A percentile compares a stretch with the other conserved stretches of the same genome.
phyloP scores from a whole-genome alignment of 2,888 invertebrate genomes.

The Metopia argyrocephala region DNA sequence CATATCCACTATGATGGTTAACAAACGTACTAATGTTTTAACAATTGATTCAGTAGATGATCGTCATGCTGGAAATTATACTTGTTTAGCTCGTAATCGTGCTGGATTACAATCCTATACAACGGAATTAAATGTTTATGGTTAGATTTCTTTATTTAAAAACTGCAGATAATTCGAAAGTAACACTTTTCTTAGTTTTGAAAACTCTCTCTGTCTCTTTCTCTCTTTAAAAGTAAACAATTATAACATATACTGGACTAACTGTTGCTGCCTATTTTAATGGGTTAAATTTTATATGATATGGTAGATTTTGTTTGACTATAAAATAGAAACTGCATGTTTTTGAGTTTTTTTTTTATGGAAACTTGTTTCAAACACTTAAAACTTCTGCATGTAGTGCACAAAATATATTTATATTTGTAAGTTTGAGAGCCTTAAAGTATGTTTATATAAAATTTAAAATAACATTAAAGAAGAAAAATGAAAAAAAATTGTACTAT shows the following conservation, averaged over 20 bases:
- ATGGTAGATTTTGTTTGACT: not conserved
- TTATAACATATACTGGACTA: constrained; percentile 20
- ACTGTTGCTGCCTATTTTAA: constrained; percentile 25
- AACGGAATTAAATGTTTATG: constrained; percentile 86
- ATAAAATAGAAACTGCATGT: constrained; percentile 18
- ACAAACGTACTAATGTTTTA: constrained; percentile 82
- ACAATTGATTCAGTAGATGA: constrained; percentile 83
- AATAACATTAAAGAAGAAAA: not conserved
- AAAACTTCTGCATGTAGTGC: constrained; percentile 25
- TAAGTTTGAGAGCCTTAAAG: not conserved
- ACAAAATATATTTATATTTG: not conserved
- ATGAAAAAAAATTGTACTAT: too few relatives aligned
- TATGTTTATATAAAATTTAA: not conserved
- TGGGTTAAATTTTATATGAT: constrained; percentile 30
- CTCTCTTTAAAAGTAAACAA: constrained; percentile 17
- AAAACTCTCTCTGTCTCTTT: not conserved
- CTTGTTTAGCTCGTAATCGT: constrained; percentile 86
- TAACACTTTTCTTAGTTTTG: too few relatives aligned
- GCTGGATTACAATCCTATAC: constrained; percentile 85
- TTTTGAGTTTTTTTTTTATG: not conserved
- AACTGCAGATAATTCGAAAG: too few relatives aligned
- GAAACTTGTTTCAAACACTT: not conserved
- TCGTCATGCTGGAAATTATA: constrained; percentile 86
- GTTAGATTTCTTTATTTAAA: constrained; percentile 78
- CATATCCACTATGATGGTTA: constrained; percentile 80